Evolutionary conservation across 2,797 vertebrate genomes (phyloP).

Genomic region (Eulemur rubriventer): DNA sequence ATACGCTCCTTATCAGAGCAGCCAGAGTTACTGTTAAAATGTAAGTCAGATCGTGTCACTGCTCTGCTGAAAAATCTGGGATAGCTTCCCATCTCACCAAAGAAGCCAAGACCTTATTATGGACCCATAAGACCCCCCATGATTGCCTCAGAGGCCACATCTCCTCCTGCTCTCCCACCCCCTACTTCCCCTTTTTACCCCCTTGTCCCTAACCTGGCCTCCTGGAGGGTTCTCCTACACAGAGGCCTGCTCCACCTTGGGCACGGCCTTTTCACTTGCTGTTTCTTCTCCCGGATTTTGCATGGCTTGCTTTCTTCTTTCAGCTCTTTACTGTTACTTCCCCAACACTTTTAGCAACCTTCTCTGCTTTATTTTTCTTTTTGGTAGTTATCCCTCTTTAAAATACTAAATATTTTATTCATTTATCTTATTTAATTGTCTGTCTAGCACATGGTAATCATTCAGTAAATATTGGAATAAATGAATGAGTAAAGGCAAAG

Average conservation of each 20-base stretch:
- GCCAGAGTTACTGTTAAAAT: not conserved
- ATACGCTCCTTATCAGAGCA: not conserved
- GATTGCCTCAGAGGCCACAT: not conserved
- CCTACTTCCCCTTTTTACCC: fast-evolving
- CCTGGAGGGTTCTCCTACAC: not conserved
- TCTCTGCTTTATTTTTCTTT: conserved; percentile 5
- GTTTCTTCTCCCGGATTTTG: not conserved
- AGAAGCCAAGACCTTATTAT: not conserved
- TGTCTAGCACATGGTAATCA: not conserved
- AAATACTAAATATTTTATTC: conserved; percentile 17
- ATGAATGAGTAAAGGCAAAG: not conserved
- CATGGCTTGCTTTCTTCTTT: not conserved
- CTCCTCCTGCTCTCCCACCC: not conserved
- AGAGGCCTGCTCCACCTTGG: not conserved
- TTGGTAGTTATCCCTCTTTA: not conserved
- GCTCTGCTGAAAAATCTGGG: not conserved
- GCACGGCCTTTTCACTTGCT: not conserved
- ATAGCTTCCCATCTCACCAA: not conserved
- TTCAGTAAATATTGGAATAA: conserved; percentile 20
- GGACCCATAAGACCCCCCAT: not conserved
- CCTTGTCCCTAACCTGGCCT: not conserved
- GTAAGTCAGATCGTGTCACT: not conserved
- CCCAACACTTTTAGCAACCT: not conserved
- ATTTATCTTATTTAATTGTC: not conserved
- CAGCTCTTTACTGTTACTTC: not conserved